Evolutionary conservation across 2,888 invertebrate genomes (phyloP).

Genomic region (Tiliacea aurago): DNA sequence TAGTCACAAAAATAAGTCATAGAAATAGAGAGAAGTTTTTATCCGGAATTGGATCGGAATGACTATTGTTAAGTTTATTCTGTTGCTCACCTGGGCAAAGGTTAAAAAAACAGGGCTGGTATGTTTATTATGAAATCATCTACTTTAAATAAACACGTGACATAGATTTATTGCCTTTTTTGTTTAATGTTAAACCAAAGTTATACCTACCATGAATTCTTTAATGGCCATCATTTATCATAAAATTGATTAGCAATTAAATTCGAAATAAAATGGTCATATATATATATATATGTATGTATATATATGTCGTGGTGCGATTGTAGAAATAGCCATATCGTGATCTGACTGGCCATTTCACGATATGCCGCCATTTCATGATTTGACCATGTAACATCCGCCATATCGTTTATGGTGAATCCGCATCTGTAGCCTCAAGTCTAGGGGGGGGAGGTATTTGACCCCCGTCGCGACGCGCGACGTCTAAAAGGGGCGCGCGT

Average conservation of each 20-base stretch:
- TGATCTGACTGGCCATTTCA: no score
- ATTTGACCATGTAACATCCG: no score
- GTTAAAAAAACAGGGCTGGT: neutral
- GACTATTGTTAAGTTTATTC: neutral
- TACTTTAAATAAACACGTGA: slow-evolving; percentile 13
- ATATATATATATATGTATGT: no score
- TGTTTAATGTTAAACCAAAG: slow-evolving; percentile 12
- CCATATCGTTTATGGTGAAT: no score
- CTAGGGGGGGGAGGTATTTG: no score
- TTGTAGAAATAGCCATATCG: no score
- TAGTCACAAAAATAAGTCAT: neutral
- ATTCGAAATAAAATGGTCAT: slow-evolving; percentile 9
- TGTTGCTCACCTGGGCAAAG: neutral
- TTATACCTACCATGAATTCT: neutral
- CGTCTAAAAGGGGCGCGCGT: no score
- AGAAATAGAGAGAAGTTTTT: neutral
- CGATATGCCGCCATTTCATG: no score
- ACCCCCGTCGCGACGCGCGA: no score
- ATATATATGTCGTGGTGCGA: no score
- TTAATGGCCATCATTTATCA: slow-evolving; percentile 35
- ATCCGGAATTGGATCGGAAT: neutral
- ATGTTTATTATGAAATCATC: slow-evolving; percentile 8
- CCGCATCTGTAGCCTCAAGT: no score
- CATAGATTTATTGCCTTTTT: slow-evolving; percentile 29
- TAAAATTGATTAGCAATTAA: slow-evolving; percentile 32